Evolutionary conservation across 1,140 invertebrate genomes (phyloP).

Genomic region (Neomicropteryx cornuta): DNA sequence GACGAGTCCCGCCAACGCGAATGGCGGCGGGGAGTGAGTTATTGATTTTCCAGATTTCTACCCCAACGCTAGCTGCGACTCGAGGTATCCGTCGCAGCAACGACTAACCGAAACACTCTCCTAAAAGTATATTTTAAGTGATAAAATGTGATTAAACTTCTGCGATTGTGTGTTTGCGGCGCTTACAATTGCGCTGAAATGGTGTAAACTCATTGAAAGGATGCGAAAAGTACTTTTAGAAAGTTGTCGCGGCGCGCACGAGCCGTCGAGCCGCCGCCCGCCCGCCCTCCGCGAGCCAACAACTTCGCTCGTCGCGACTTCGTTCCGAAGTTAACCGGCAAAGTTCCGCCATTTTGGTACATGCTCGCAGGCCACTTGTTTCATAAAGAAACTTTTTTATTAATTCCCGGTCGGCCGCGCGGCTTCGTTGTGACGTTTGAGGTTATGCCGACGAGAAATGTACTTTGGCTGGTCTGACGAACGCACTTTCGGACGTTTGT

Average conservation of each 20-base stretch:
- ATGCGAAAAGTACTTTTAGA: no score
- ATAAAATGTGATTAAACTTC: no score
- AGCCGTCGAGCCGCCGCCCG: constrained; percentile 19
- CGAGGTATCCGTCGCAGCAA: constrained; percentile 23
- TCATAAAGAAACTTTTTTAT: constrained; percentile 48
- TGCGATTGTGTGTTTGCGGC: no score
- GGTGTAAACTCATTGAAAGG: no score
- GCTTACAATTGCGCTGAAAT: no score
- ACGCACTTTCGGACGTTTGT: no score
- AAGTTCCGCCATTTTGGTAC: constrained; percentile 46
- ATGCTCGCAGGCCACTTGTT: constrained; percentile 46
- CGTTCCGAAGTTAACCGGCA: constrained; percentile 43
- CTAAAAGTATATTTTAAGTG: no score
- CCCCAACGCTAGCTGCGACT: constrained; percentile 35
- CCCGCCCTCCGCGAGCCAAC: constrained; percentile 29
- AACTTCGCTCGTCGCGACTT: constrained; percentile 37
- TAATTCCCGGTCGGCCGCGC: constrained; percentile 43
- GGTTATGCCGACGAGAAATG: constrained; percentile 31
- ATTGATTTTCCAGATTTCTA: constrained; percentile 43
- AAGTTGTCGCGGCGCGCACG: constrained; percentile 34
- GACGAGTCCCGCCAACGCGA: neutral
- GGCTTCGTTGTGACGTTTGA: constrained; percentile 41
- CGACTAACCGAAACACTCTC: constrained; percentile 1
- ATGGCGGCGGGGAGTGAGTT: constrained; percentile 40
- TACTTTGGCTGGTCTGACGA: no score